Evolutionary conservation across 2,113 vertebrate species (phyloP), one percentile per base, ranked within the genome.

Genomic region (Lonchura striata): DNA sequence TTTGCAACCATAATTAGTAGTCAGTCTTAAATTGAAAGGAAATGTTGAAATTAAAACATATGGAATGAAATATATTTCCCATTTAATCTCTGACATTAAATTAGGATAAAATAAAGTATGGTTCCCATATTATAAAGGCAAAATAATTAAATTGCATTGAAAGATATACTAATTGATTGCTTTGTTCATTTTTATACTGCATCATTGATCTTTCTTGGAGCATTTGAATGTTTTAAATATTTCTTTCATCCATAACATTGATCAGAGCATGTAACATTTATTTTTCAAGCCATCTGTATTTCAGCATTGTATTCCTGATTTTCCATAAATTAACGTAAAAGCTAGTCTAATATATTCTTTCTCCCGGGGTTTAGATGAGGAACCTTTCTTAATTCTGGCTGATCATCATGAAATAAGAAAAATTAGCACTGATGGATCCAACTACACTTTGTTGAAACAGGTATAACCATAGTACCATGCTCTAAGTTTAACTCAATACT

Each of bases 341-440:
- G 88, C 78, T 94, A 93, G 47, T 87, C 85, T 96, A 95, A 96
- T 94, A 52, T 96, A 54, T 96, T 96, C 78, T 97, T 94, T 97
- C 71, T 88, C 80, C 91, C 88, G 97, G 82, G 85, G 90, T 97
- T 97, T 98, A 99, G 99, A 98, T 96, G 99, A 99, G 96, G 99
- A 99, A 82, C 99, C 99, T 63, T 99, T 99, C 97, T 98, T 99
- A 94, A 99, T 99, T 96, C 99, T 99, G 96, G 99, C 99, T 49
- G 99, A 99, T 97, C 99, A 99, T 97, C 99, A 99, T 90, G 99
- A 99, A 96, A 99, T 99, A 96, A 98, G 99, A 95, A 99, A 99
- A 98, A 98, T 99, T 95, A 99, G 98, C 95, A 98, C 99, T 49
- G 99, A 99, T 96, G 99, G 99, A 93, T 99, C 99, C 83, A 99